These are phyloP conservation scores for Coenobita brevimanus DNA, from an alignment of 1,140 invertebrate genomes.

Conservation along the genomic window DNA sequence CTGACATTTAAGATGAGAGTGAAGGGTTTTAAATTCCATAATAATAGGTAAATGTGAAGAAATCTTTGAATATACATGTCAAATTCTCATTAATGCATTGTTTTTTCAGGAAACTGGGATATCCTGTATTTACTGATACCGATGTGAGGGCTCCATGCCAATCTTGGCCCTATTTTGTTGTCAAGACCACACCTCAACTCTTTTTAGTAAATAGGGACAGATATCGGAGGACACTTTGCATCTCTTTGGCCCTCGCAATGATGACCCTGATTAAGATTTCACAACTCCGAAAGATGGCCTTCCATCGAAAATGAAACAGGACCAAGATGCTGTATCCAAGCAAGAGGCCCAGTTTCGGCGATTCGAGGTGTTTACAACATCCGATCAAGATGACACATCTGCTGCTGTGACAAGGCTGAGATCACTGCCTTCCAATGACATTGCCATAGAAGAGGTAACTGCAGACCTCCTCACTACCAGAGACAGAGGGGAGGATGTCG, in stretches of 20 bases:
- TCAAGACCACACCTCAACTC: not conserved
- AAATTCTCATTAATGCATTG: too few relatives aligned
- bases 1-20: too few relatives aligned
- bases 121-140: not conserved
- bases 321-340: constrained; percentile 1
- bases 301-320: too few relatives aligned
- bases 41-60: too few relatives aligned
- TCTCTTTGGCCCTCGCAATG: not conserved
- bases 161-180: not conserved
- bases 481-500: not conserved
- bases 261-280: too few relatives aligned
- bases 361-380: too few relatives aligned
- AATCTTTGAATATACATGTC: too few relatives aligned
- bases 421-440: not conserved
- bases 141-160: not conserved
- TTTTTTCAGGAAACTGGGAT: not conserved
- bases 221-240: too few relatives aligned
- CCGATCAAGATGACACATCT: not conserved
- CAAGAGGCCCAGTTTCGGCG: not conserved
- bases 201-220: not conserved
- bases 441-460: not conserved
- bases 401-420: not conserved
- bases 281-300: not conserved
- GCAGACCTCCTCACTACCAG: not conserved
- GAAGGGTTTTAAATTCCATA: too few relatives aligned